Evolutionary conservation across 1,140 invertebrate species (phyloP).

Genomic region (Aphidius gifuensis): DNA sequence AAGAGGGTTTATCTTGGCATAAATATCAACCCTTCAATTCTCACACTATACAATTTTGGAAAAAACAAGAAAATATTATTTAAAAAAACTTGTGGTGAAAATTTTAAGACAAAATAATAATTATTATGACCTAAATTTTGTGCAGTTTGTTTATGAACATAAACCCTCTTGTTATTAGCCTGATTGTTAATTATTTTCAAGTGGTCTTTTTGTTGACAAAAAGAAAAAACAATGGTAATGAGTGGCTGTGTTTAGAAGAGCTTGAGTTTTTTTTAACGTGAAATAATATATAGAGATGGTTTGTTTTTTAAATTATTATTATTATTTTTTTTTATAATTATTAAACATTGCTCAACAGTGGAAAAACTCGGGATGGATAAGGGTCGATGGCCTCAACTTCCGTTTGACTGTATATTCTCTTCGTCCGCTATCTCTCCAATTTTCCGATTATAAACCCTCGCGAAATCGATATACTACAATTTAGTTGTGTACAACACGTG

Average conservation of each 20-base stretch:
- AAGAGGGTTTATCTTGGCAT: neutral
- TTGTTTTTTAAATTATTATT: neutral
- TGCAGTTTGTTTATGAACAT: conserved; percentile 10
- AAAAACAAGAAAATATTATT: neutral
- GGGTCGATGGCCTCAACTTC: conserved; percentile 20
- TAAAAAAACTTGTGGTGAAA: neutral
- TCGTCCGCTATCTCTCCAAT: conserved; percentile 9
- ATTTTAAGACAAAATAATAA: no score
- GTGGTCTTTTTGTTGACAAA: conserved; percentile 3
- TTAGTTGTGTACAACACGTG: conserved; percentile 16
- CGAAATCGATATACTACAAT: conserved; percentile 22
- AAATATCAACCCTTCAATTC: conserved; percentile 15
- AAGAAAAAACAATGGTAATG: neutral
- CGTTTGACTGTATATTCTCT: conserved; percentile 8
- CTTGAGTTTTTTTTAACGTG: no score
- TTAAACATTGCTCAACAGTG: neutral
- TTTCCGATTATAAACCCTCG: conserved; percentile 21
- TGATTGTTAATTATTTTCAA: conserved; percentile 17
- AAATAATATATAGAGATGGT: no score
- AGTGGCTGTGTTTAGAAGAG: no score
- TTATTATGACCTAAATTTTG: conserved; percentile 24
- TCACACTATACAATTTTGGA: neutral
- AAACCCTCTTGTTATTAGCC: neutral
- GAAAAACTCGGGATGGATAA: conserved; percentile 10
- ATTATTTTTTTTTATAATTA: conserved; percentile 1